phyloP scores from a whole-genome alignment of 2,888 invertebrate genomes.

The Heteromurus nitidus region DNA sequence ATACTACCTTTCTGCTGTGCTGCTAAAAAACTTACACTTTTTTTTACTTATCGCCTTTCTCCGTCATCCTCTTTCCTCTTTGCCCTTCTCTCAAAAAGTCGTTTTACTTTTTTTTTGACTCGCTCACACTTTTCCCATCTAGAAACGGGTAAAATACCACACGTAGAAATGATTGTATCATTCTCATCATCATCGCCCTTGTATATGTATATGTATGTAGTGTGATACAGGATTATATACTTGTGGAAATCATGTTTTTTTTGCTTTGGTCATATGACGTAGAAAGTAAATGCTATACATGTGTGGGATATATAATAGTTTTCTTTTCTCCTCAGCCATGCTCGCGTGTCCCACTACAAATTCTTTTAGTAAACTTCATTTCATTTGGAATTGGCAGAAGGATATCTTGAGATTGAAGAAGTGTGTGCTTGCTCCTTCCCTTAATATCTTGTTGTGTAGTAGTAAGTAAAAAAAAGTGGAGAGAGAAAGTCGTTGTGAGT shows the following conservation, averaged over 20 bases:
- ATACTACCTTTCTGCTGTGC: conserved; percentile 35
- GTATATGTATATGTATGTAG: not conserved
- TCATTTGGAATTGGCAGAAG: conserved; percentile 48
- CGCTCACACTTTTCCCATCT: conserved; percentile 2
- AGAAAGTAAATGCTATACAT: not conserved
- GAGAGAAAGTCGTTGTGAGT: not conserved
- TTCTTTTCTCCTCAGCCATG: not conserved
- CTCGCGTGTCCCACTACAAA: conserved; percentile 2
- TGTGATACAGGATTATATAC: not conserved
- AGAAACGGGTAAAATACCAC: not conserved
- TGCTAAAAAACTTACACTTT: too few species aligned
- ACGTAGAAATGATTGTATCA: conserved; percentile 12
- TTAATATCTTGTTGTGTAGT: not conserved
- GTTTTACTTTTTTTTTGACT: conserved; percentile 1
- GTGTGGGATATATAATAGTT: conserved; percentile 1
- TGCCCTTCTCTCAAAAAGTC: not conserved
- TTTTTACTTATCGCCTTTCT: too few species aligned
- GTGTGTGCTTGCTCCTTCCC: not conserved
- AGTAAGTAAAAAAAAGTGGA: not conserved
- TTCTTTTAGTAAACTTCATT: conserved; percentile 46
- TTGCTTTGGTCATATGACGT: not conserved
- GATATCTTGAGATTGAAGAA: conserved; percentile 42
- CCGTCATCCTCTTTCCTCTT: not conserved
- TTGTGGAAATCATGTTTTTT: too few species aligned
- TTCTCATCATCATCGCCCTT: not conserved